A percentile compares a stretch with the other conserved stretches of the same genome.
phyloP scores from a whole-genome alignment of 2,797 vertebrate genomes.

The Lacerta viridis region DNA sequence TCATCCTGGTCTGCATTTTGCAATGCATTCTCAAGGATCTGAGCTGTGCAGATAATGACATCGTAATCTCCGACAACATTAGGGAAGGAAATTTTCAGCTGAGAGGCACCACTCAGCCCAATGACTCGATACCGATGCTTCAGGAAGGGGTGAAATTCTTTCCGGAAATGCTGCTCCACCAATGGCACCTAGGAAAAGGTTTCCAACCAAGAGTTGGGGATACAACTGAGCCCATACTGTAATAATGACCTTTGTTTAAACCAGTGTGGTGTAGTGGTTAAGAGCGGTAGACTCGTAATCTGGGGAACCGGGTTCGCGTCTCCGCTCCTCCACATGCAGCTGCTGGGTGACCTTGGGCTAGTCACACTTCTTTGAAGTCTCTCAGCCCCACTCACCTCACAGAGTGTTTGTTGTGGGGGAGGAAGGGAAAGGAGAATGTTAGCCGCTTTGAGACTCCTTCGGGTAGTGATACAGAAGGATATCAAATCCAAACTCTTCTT shows the following conservation, averaged over 20 bases:
- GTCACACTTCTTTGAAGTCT: no score
- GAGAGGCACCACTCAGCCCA: slow-evolving; percentile 90
- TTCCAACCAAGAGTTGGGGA: slow-evolving; percentile 16
- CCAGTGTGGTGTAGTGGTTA: no score
- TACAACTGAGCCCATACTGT: background rate
- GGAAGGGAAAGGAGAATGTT: no score
- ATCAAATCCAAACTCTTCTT: no score
- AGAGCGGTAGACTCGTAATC: no score
- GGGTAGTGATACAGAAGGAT: no score
- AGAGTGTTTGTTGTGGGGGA: no score
- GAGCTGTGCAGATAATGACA: slow-evolving; percentile 95
- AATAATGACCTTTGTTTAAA: background rate
- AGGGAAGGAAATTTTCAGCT: slow-evolving; percentile 94
- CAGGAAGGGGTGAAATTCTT: slow-evolving; percentile 90
- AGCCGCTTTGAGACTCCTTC: no score
- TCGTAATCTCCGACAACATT: slow-evolving; percentile 86
- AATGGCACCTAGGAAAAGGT: slow-evolving; percentile 86
- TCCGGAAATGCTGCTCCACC: slow-evolving; percentile 91
- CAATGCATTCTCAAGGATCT: slow-evolving; percentile 96
- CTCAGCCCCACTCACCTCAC: no score
- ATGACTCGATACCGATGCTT: slow-evolving; percentile 86
- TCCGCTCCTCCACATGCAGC: no score
- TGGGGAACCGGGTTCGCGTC: no score
- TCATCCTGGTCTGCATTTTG: slow-evolving; percentile 82
- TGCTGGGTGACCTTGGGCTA: no score